Percentiles rank a stretch among this genome's conserved stretches.
phyloP scores from a whole-genome alignment of 2,888 invertebrate genomes.

The Diplazon laetatorius region DNA sequence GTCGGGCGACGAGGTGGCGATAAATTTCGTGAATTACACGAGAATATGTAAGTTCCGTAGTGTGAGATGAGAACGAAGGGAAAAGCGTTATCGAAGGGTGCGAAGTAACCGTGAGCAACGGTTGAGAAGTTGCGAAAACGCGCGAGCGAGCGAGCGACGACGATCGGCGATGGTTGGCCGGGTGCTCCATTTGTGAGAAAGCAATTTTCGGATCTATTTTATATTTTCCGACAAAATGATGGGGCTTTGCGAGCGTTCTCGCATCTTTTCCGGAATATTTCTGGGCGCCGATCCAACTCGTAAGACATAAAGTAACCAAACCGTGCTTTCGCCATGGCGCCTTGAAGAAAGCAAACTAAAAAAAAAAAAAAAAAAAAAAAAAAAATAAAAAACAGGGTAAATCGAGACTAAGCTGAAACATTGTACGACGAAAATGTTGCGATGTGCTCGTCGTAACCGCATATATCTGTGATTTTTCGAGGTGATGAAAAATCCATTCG shows the following conservation, averaged over 20 bases:
- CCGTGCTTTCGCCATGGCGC: conserved; percentile 49
- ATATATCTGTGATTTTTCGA: conserved; percentile 31
- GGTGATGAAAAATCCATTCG: conserved; percentile 41
- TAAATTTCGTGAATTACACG: conserved; percentile 67
- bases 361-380: not conserved
- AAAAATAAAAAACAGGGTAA: not conserved
- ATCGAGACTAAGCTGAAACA: conserved; percentile 28
- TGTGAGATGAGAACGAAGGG: conserved; percentile 45
- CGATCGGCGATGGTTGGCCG: conserved; percentile 20
- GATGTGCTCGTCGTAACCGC: conserved; percentile 47
- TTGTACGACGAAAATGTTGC: conserved; percentile 43
- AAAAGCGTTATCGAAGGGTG: conserved; percentile 30
- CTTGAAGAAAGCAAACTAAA: not conserved
- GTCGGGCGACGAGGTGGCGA: conserved; percentile 57
- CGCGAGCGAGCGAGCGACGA: conserved; percentile 42
- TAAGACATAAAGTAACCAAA: conserved; percentile 68
- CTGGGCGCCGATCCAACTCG: conserved; percentile 71
- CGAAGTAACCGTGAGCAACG: conserved; percentile 14
- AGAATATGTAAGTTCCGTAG: conserved; percentile 35
- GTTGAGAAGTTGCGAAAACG: conserved; percentile 46
- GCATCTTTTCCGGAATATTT: conserved; percentile 51
- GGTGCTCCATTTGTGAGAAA: conserved; percentile 69
- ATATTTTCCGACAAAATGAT: conserved; percentile 71
- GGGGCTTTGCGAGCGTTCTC: conserved; percentile 57
- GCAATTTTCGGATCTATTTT: conserved; percentile 71